Evolutionary conservation across 1,140 invertebrate species (phyloP), one percentile per base, ranked within the genome.

Genomic region (Nebria ingens): DNA sequence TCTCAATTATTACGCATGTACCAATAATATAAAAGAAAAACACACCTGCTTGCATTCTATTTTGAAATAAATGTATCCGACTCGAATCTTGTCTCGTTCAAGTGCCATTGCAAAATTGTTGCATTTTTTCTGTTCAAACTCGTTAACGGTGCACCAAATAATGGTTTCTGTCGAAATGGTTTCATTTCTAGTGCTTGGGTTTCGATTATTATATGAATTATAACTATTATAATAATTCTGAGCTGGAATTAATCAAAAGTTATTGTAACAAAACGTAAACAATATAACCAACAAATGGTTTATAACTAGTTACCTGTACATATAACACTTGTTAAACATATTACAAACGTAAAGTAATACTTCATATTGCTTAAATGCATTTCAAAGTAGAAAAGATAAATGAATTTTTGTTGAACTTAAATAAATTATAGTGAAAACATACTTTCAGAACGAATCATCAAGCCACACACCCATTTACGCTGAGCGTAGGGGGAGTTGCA

Each of bases 131-230:
- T 86, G 82, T 66, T 92, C 90, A 15, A 74, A 71, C 15, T 69
- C 58, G 38, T 79, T 87, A 12, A 86, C 78, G 1, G 89, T 91
- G 68, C 90, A 93, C 89, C 89, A 93, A 51, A 73, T 69, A 29
- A 77, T 62, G 49, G 72, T 65, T 51, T 74, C 68, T 25, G 40
- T 45, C 40, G 15, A 11, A n/a, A 4, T 45, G 15, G 6, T 6
- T 17, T 45, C 15, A 45, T 45, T 45, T 45, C 15, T 45, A 4
- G 9, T 45, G 4, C 53, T 12, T 0, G 45, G 11, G n/a, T n/a
- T n/a, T n/a, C n/a, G n/a, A n/a, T n/a, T n/a, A 23, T 56, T 55
- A 54, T 56, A 55, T 21, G 56, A 21, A 4, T 51, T 53, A 25
- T 54, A 51, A 9, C 29, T 42, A 51, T 53, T 56, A 21, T 58